Conservation (phyloP, 2,888 invertebrate genomes). For the Hecatera dysodea region DNA sequence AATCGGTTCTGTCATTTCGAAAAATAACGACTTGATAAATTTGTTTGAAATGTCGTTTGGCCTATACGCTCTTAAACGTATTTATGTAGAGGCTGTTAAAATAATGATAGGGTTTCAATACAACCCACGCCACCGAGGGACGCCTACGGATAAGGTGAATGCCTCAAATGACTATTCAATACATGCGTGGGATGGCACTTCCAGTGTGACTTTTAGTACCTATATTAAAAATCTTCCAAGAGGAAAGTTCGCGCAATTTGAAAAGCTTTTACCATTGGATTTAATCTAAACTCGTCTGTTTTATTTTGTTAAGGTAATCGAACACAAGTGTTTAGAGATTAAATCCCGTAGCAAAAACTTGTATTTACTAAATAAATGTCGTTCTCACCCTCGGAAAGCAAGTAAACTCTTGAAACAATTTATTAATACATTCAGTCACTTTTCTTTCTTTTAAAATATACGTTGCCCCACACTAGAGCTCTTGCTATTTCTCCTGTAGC, state of each 20-base stretch:
- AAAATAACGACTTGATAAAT: too few species aligned
- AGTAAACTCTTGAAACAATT: not conserved
- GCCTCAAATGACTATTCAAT: conserved; percentile 3
- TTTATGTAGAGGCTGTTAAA: not conserved
- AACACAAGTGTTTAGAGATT: not conserved
- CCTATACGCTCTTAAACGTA: too few species aligned
- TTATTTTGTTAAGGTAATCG: not conserved
- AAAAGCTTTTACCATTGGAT: not conserved
- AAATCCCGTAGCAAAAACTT: too few species aligned
- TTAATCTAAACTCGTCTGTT: not conserved
- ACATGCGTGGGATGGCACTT: conserved; percentile 10
- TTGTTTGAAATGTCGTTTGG: too few species aligned
- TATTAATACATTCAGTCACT: too few species aligned
- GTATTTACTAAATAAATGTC: too few species aligned
- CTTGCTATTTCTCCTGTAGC: too few species aligned
- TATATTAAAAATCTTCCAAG: not conserved
- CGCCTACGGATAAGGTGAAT: conserved; percentile 2
- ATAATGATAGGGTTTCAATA: conserved; percentile 23
- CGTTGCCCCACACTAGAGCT: too few species aligned
- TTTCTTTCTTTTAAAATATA: too few species aligned
- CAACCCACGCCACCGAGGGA: conserved; percentile 16
- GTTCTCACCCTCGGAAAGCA: not conserved
- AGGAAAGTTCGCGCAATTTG: not conserved
- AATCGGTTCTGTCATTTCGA: too few species aligned
- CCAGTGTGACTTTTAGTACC: not conserved